Evolutionary conservation across 2,888 invertebrate species (phyloP).

Genomic region (Apotomis betuletana): DNA sequence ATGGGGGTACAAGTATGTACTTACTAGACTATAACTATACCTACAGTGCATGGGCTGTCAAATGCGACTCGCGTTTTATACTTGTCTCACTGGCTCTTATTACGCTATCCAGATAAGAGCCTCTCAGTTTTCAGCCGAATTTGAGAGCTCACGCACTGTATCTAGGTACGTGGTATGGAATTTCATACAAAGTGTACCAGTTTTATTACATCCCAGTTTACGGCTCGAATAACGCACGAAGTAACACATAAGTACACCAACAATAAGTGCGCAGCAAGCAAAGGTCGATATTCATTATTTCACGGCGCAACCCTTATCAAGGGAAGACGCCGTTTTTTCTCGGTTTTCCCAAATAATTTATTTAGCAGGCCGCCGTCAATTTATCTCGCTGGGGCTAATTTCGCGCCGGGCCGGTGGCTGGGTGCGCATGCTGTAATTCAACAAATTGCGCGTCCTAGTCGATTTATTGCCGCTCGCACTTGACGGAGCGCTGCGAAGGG

Average conservation of each 20-base stretch:
- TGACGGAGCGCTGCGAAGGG: conserved; percentile 75
- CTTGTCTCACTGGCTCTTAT: too few relatives aligned
- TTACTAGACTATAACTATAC: too few relatives aligned
- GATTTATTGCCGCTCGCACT: conserved; percentile 79
- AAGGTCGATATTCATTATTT: conserved; percentile 79
- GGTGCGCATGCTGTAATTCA: conserved; percentile 83
- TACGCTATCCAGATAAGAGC: too few relatives aligned
- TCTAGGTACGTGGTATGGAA: too few relatives aligned
- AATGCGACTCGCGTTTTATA: too few relatives aligned
- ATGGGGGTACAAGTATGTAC: too few relatives aligned
- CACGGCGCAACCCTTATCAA: conserved; percentile 81
- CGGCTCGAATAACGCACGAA: not conserved
- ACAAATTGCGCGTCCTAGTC: conserved; percentile 82
- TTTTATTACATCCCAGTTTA: too few relatives aligned
- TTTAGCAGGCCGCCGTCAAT: conserved; percentile 82
- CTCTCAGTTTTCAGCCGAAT: too few relatives aligned
- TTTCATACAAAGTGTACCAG: too few relatives aligned
- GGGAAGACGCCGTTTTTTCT: conserved; percentile 82
- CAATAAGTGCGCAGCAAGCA: conserved; percentile 49
- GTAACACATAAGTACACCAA: conserved; percentile 11
- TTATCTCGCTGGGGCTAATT: conserved; percentile 83
- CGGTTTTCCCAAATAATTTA: conserved; percentile 84
- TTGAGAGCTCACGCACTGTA: too few relatives aligned
- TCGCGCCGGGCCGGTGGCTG: conserved; percentile 82
- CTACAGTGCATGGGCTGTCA: too few relatives aligned